phyloP scores from a whole-genome alignment of 2,888 invertebrate species.

The Eumacrocentrus americanus region DNA sequence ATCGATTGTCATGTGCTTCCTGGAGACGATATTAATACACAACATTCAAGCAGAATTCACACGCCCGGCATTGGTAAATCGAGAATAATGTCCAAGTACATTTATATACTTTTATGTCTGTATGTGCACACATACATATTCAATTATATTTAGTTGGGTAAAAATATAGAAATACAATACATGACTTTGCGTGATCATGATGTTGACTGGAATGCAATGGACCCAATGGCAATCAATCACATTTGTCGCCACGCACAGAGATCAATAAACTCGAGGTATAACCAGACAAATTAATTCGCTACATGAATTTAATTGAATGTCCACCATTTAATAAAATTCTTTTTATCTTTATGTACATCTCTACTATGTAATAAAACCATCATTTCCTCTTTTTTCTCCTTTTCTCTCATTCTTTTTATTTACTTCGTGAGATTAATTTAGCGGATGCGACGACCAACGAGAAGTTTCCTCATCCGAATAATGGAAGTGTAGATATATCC shows the following conservation, averaged over 20 bases:
- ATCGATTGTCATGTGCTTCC: too few relatives aligned
- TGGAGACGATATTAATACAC: too few relatives aligned
- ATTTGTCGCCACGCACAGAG: neutral
- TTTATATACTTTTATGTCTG: too few relatives aligned
- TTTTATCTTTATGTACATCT: neutral
- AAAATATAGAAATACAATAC: too few relatives aligned
- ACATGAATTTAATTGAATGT: neutral
- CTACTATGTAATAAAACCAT: neutral
- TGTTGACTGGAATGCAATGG: neutral
- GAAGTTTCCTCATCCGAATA: conserved; percentile 6
- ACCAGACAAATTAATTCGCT: neutral
- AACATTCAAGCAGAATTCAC: too few relatives aligned
- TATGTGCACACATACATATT: too few relatives aligned
- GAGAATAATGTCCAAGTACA: too few relatives aligned
- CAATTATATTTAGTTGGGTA: too few relatives aligned
- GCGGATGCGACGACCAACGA: conserved; percentile 21
- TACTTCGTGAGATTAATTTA: conserved; percentile 13
- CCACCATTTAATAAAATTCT: neutral
- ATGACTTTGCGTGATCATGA: neutral
- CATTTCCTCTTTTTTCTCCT: conserved; percentile 2
- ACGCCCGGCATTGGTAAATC: too few relatives aligned
- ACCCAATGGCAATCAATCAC: neutral
- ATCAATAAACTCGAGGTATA: neutral
- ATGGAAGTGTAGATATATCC: neutral
- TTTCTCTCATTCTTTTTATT: conserved; percentile 1